Evolutionary conservation across 92 coral and sea anemone species (phyloP).

Genomic region (Palythoa grandis): DNA sequence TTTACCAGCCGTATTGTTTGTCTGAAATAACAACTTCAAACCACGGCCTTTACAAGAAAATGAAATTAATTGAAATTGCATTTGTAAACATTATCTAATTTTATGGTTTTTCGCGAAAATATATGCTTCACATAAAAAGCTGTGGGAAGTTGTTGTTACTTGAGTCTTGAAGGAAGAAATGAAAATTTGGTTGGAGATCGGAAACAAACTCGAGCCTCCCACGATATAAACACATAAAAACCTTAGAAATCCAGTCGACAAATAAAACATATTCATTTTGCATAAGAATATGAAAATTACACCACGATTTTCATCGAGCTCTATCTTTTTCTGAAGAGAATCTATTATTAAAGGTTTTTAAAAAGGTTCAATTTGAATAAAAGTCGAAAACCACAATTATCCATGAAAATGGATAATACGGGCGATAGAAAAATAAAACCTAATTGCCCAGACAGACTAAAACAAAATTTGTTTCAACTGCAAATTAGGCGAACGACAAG

Average conservation of each 20-base stretch:
- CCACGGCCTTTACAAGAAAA: neutral
- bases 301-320: neutral
- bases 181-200: neutral
- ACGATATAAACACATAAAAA: neutral
- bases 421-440: neutral
- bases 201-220: neutral
- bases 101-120: neutral
- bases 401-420: neutral
- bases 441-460: constrained; percentile 29
- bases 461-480: constrained; percentile 6
- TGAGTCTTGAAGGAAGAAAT: neutral
- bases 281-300: constrained; percentile 8
- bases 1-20: constrained; percentile 1
- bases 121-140: neutral
- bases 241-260: neutral
- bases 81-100: neutral
- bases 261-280: neutral
- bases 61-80: neutral
- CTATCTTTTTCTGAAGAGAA: neutral
- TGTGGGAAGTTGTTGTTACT: neutral
- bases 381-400: constrained; percentile 22
- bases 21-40: constrained; percentile 12
- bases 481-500: neutral
- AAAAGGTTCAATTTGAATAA: neutral
- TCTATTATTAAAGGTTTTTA: constrained; percentile 8